A percentile compares a stretch with the other conserved stretches of the same genome.
Evolutionary conservation across 1,140 invertebrate species (phyloP).

Genomic region (Drosophila ohnishii): DNA sequence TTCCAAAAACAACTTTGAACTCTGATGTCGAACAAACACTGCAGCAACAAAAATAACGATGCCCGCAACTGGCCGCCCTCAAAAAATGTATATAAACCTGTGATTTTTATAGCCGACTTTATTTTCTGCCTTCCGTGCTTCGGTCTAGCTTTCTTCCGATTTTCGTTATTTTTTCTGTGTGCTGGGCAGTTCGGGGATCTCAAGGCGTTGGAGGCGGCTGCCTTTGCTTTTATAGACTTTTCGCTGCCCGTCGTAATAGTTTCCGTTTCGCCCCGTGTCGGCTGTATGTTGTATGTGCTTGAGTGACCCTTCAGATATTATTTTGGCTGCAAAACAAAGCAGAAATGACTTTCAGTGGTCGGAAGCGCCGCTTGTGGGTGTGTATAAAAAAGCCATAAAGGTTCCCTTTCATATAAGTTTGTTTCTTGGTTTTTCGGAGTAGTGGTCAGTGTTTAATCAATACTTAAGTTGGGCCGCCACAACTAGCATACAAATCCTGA

Average conservation of each 20-base stretch:
- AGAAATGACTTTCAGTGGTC: slow-evolving; percentile 36
- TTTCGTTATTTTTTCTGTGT: slow-evolving; percentile 15
- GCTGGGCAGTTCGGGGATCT: slow-evolving; percentile 3
- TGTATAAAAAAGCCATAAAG: slow-evolving; percentile 37
- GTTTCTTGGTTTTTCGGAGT: background rate
- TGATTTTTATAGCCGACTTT: slow-evolving; percentile 73
- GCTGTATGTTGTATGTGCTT: slow-evolving; percentile 16
- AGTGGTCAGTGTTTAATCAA: slow-evolving; percentile 25
- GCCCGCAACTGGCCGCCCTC: slow-evolving; percentile 40
- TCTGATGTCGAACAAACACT: slow-evolving; percentile 32
- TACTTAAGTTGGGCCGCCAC: slow-evolving; percentile 12
- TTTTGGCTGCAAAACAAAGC: slow-evolving; percentile 56
- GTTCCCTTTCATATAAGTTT: slow-evolving; percentile 2
- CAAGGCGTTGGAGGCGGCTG: slow-evolving; percentile 44
- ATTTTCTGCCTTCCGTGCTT: slow-evolving; percentile 52
- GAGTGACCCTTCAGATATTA: slow-evolving; percentile 57
- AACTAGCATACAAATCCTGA: background rate
- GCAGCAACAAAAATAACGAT: slow-evolving; percentile 37
- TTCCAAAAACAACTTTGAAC: slow-evolving; percentile 49
- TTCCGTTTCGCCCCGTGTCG: slow-evolving; percentile 34
- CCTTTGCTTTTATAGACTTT: slow-evolving; percentile 74
- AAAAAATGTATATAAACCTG: slow-evolving; percentile 69
- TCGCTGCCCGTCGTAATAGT: slow-evolving; percentile 53
- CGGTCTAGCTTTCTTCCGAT: slow-evolving; percentile 28
- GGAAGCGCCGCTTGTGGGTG: slow-evolving; percentile 11